Conservation (phyloP, 2,888 invertebrate species). For the Helicoverpa assulta region DNA sequence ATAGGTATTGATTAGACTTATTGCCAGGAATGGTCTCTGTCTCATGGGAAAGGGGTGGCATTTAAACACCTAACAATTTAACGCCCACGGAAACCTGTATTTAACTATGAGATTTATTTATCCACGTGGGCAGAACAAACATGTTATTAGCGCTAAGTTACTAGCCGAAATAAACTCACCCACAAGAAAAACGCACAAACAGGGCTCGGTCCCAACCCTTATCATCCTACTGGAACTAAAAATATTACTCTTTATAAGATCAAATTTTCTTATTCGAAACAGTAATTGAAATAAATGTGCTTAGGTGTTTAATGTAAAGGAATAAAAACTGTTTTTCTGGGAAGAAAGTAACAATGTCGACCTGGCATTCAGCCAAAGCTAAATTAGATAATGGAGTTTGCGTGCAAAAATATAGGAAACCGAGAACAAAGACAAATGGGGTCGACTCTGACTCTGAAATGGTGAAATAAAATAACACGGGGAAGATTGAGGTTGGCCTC, state of each 20-base stretch:
- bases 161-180: conserved; percentile 14
- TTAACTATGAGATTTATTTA: conserved; percentile 25
- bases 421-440: conserved; percentile 90
- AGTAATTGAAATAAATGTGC: conserved; percentile 84
- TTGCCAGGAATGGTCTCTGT: neutral
- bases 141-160: neutral
- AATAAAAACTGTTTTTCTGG: conserved; percentile 85
- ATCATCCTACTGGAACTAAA: conserved; percentile 42
- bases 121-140: conserved; percentile 21
- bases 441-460: conserved; percentile 85
- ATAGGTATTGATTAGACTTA: neutral
- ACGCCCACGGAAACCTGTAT: neutral
- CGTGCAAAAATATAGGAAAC: conserved; percentile 91
- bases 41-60: neutral
- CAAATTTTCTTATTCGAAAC: conserved; percentile 69
- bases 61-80: conserved; percentile 19
- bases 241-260: conserved; percentile 64
- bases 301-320: conserved; percentile 84
- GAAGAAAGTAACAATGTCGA: conserved; percentile 87
- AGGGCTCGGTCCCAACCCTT: conserved; percentile 23
- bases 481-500: conserved; percentile 80
- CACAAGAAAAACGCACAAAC: conserved; percentile 20
- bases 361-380: conserved; percentile 90
- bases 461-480: conserved; percentile 86
- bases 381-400: conserved; percentile 91